A percentile compares a stretch with the other conserved stretches of the same genome.
Evolutionary conservation across 2,888 invertebrate genomes (phyloP).

Genomic region (Tuta absoluta): DNA sequence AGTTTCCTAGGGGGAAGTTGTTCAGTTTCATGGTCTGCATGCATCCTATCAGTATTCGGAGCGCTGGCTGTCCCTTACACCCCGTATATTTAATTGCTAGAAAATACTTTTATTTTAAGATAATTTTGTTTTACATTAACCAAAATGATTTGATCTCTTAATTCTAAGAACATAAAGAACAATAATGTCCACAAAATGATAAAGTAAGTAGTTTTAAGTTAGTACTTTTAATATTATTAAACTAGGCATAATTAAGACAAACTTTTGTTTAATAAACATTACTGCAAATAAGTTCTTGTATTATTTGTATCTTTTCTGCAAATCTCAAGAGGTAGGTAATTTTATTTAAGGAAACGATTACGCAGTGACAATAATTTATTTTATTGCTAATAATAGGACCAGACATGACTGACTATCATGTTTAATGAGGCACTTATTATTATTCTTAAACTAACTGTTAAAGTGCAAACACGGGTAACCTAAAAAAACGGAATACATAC

Average conservation of each 20-base stretch:
- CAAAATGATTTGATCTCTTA: conserved; percentile 7
- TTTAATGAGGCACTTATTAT: neutral
- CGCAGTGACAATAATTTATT: neutral
- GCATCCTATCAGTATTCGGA: too few relatives aligned
- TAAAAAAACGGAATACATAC: too few relatives aligned
- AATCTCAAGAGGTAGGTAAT: neutral
- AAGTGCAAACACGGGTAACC: too few relatives aligned
- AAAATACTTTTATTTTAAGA: neutral
- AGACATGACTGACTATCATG: conserved; percentile 1
- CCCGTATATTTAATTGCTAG: neutral
- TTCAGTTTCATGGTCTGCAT: too few relatives aligned
- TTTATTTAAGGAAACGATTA: neutral
- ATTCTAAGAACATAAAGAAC: neutral
- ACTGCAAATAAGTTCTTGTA: neutral
- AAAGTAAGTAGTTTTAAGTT: too few relatives aligned
- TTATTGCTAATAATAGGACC: neutral
- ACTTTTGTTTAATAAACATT: too few relatives aligned
- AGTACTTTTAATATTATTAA: too few relatives aligned
- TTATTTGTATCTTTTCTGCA: neutral
- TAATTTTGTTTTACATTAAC: neutral
- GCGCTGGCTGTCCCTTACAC: too few relatives aligned
- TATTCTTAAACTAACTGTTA: neutral
- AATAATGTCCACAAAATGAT: too few relatives aligned
- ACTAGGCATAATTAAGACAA: too few relatives aligned
- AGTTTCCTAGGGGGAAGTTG: too few relatives aligned